Evolutionary conservation across 2,797 vertebrate genomes (phyloP).

Genomic region (Pantherophis vulpinus): DNA sequence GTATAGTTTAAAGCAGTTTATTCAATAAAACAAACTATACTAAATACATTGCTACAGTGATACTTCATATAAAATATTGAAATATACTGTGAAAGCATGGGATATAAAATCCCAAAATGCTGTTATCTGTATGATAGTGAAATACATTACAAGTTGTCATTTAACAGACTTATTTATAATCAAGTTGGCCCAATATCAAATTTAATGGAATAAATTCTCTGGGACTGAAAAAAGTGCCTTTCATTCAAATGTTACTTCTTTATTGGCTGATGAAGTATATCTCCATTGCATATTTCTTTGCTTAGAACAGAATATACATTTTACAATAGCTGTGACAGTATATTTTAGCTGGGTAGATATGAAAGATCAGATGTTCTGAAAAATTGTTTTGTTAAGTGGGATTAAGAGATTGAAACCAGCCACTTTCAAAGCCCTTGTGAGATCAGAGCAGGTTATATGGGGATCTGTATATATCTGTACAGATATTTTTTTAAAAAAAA

Average conservation of each 20-base stretch:
- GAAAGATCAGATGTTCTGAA: background rate
- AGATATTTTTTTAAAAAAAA: too few relatives aligned
- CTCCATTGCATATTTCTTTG: background rate
- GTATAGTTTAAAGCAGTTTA: background rate
- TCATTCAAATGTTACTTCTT: background rate
- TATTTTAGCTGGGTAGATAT: background rate
- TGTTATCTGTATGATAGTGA: background rate
- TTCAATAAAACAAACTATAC: background rate
- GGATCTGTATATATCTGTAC: too few relatives aligned
- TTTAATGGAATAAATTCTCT: background rate
- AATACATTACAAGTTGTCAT: background rate
- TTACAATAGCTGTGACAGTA: background rate
- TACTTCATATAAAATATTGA: conserved; percentile 39
- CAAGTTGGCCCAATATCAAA: background rate
- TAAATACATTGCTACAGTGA: conserved; percentile 54
- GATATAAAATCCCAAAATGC: background rate
- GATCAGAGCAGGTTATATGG: too few relatives aligned
- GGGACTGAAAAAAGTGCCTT: background rate
- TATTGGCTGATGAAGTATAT: background rate
- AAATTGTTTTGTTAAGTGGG: background rate
- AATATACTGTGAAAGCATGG: background rate
- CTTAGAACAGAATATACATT: background rate
- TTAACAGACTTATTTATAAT: background rate
- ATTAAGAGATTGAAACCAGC: background rate
- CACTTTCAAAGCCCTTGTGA: background rate